phyloP scores from a whole-genome alignment of 1,140 invertebrate species.

The Leptopilina boulardi region DNA sequence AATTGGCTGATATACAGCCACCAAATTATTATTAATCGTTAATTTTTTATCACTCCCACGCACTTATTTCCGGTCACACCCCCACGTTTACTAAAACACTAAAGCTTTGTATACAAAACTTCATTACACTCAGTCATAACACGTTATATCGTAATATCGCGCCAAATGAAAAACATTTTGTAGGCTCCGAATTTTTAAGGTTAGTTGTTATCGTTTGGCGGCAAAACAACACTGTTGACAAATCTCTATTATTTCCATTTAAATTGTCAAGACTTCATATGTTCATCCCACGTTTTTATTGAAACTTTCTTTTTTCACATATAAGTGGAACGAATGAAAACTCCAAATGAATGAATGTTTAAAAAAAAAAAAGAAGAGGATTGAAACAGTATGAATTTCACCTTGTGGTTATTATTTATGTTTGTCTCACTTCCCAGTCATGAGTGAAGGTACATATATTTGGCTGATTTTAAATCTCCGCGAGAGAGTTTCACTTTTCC shows the following conservation, averaged over 20 bases:
- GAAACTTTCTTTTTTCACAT: neutral
- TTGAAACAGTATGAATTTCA: neutral
- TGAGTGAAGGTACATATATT: neutral
- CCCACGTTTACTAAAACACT: neutral
- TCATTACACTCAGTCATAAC: slow-evolving; percentile 15
- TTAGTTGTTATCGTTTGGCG: neutral
- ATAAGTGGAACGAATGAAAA: slow-evolving; percentile 17
- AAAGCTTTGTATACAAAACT: neutral
- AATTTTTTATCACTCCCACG: neutral
- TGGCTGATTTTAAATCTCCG: neutral
- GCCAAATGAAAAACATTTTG: slow-evolving; percentile 8
- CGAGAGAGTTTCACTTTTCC: slow-evolving; percentile 23
- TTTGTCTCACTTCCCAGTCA: neutral
- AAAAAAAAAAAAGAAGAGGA: too few relatives aligned
- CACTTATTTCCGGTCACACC: neutral
- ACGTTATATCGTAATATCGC: neutral
- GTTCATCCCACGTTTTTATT: neutral
- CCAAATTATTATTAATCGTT: neutral
- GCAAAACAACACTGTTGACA: neutral
- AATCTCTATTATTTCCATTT: neutral
- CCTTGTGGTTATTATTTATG: neutral
- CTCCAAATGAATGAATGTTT: neutral
- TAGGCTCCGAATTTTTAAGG: neutral
- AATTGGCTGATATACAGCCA: neutral
- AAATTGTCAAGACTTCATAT: neutral